These are phyloP conservation scores for Acrossocheilus fasciatus DNA, from an alignment of 2,797 vertebrate species.

Conservation along the genomic window DNA sequence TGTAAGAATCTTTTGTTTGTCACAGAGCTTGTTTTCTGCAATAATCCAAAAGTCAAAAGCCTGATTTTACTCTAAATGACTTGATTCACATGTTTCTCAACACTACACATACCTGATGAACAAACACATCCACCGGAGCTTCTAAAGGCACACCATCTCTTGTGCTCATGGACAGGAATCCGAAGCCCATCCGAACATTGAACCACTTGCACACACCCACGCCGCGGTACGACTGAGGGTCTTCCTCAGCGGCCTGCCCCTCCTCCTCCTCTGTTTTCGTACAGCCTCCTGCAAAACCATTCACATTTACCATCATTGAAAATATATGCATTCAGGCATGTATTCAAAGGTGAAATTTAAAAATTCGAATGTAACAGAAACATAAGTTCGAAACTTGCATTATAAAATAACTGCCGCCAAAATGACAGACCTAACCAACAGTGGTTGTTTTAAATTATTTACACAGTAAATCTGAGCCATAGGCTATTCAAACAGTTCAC, in stretches of 20 bases:
- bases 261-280: conserved; percentile 86
- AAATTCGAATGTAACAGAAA: not conserved
- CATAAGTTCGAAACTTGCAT: not conserved
- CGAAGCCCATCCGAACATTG: conserved; percentile 98
- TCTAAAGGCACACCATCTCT: conserved; percentile 89
- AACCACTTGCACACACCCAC: conserved; percentile 96
- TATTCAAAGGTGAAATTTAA: not conserved
- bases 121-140: conserved; percentile 95
- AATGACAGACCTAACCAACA: not conserved
- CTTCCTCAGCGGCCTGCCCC: conserved; percentile 83
- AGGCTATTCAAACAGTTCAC: not conserved
- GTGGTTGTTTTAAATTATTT: not conserved
- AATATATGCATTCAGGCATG: not conserved
- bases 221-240: conserved; percentile 82
- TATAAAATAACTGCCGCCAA: not conserved
- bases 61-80: not conserved
- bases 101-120: conserved; percentile 88
- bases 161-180: conserved; percentile 96
- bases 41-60: not conserved
- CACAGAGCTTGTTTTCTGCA: not conserved
- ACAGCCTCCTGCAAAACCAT: conserved; percentile 82
- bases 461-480: not conserved
- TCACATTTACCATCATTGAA: conserved; percentile 15
- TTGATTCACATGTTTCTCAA: not conserved
- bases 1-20: not conserved